phyloP scores from a whole-genome alignment of 2,113 vertebrate species.

The Ctenodactylus gundi region DNA sequence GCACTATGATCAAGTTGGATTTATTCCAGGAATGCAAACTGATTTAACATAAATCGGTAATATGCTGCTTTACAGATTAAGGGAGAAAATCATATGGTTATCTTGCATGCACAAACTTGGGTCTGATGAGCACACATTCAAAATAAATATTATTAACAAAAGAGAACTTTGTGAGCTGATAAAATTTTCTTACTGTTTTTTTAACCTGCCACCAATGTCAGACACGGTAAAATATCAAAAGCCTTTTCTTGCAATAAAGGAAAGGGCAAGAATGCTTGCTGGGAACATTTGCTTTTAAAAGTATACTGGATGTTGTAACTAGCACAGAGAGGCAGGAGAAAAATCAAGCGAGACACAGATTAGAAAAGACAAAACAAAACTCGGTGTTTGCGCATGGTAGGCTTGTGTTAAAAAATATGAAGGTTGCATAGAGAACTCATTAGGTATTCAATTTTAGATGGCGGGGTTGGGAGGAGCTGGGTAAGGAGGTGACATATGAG shows the following conservation, averaged over 20 bases:
- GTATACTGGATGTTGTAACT: not conserved
- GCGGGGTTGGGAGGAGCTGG: not conserved
- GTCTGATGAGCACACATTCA: constrained; percentile 32
- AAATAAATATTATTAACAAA: constrained; percentile 36
- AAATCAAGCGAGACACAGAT: not conserved
- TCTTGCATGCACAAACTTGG: not conserved
- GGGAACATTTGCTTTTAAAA: not conserved
- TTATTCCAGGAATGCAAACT: not conserved
- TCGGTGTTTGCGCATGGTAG: constrained; percentile 1
- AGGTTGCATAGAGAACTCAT: not conserved
- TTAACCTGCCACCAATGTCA: not conserved
- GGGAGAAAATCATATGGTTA: constrained; percentile 16
- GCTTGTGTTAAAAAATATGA: constrained; percentile 1
- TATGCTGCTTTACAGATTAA: constrained; percentile 20
- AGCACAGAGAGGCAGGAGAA: not conserved
- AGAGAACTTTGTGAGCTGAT: constrained; percentile 16
- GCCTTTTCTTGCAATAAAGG: constrained; percentile 41
- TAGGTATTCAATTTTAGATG: not conserved
- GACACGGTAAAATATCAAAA: constrained; percentile 29
- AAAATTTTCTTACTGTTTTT: not conserved
- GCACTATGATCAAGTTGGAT: not conserved
- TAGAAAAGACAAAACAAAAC: constrained; percentile 50
- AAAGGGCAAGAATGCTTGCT: not conserved
- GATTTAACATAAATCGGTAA: constrained; percentile 41
- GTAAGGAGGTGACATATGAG: not conserved